Base-by-base conservation (phyloP, 1,140 invertebrate species). In the Bathynomus jamesi region DNA sequence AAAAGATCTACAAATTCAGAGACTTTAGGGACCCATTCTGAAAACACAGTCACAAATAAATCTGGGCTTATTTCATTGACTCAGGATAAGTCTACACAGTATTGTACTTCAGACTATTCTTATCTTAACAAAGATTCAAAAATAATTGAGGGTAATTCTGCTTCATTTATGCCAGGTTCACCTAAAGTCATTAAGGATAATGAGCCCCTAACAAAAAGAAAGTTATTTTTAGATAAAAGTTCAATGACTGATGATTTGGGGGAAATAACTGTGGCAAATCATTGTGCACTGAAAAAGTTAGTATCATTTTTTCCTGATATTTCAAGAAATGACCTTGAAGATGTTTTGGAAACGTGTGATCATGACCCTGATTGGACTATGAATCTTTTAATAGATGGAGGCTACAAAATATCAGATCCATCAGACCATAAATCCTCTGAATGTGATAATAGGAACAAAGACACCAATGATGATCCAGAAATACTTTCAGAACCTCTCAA, bases 381-480 rank as follows among this genome's bases (percentile, higher is more conserved):
- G 67, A 69, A 69, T 29, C 21, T 69, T 28, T 29, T 69, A 29
- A 24, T 69, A 25, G 67, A 69, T 28, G 53, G 67, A 28, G 67
- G 67, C 24, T 69, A 69, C 53, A 25, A 66, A 28, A 66, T 66
- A 30, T 28, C 65, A 7, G 2, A 28, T 68, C 66, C 3, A 27
- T 28, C 3, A 30, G 29, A 29, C 4, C 25, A 28, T 21, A 21
- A 17, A 25, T 69, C 67, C 8, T 69, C 67, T 11, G 67, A 69
- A 28, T 0, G 7, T 28, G n/a, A 13, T n/a, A 17, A n/a, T 1
- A 61, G 30, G 28, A 61, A 69, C 11, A 24, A 61, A 69, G 28
- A 21, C 21, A 25, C 27, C 10, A 53, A 25, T 29, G n/a, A 30
- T 13, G 62, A 69, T n/a, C n/a, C n/a, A n/a, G n/a, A n/a, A n/a